phyloP scores from a whole-genome alignment of 2,113 vertebrate genomes.

The Athene cunicularia region DNA sequence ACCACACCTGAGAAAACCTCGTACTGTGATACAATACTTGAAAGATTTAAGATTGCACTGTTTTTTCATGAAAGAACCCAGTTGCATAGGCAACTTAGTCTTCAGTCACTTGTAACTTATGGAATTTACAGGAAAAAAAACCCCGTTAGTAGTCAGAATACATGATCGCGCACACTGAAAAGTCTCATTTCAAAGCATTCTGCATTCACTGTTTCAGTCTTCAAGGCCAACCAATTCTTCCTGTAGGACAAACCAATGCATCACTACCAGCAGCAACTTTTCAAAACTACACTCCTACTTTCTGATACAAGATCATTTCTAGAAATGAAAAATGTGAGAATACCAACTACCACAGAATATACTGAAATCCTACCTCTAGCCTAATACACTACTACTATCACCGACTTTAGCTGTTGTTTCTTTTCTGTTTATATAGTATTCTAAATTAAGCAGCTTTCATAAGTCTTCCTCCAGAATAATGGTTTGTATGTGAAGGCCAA shows the following conservation, averaged over 20 bases:
- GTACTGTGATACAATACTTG: neutral
- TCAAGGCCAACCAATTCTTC: neutral
- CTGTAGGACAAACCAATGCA: neutral
- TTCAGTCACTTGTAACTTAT: neutral
- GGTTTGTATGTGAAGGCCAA: neutral
- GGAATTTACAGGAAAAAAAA: neutral
- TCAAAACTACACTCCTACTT: neutral
- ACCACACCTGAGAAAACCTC: neutral
- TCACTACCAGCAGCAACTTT: neutral
- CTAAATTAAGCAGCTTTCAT: neutral
- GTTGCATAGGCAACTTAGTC: neutral
- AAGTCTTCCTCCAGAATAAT: neutral
- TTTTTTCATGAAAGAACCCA: neutral
- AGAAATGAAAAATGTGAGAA: neutral
- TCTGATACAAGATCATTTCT: neutral
- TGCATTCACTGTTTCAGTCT: neutral
- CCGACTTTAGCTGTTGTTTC: neutral
- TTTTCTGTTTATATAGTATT: neutral
- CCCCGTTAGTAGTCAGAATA: neutral
- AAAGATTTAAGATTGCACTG: neutral
- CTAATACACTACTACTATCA: neutral
- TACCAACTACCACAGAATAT: neutral
- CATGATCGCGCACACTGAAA: neutral
- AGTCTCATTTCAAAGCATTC: neutral
- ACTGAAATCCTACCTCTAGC: neutral